Conservation (phyloP, 2,113 vertebrate genomes). For the Orthonyx spaldingii region DNA sequence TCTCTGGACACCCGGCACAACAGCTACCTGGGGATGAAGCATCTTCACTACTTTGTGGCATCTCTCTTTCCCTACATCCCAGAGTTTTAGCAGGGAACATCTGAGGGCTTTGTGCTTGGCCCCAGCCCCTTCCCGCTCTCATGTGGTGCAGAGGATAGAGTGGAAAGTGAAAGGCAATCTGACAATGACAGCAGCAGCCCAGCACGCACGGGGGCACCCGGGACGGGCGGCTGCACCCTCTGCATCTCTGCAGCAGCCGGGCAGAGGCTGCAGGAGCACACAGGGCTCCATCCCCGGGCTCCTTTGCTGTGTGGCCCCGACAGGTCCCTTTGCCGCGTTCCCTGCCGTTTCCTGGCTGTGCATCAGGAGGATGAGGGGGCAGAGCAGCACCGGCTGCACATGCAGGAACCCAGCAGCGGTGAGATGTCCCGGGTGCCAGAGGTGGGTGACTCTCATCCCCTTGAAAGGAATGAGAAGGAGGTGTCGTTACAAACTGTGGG, state of each 20-base stretch:
- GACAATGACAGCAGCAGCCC: background rate
- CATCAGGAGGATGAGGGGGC: background rate
- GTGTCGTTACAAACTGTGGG: no score
- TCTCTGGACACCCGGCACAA: background rate
- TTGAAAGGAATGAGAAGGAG: no score
- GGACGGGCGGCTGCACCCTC: background rate
- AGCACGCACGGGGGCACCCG: background rate
- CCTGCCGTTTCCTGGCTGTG: background rate
- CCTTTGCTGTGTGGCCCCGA: fast-evolving
- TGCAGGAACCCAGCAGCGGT: background rate
- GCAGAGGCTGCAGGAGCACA: background rate
- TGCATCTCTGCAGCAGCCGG: background rate
- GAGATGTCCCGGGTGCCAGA: fast-evolving
- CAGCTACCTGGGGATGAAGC: background rate
- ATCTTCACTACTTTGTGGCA: background rate
- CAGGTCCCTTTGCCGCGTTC: fast-evolving
- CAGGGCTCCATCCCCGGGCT: background rate
- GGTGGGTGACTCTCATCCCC: background rate
- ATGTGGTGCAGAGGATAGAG: fast-evolving
- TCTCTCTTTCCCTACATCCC: background rate
- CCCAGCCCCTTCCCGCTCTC: background rate
- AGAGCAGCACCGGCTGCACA: background rate
- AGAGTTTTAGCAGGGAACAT: background rate
- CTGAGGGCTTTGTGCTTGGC: background rate
- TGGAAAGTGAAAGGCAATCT: background rate